Conservation (phyloP, 2,888 invertebrate genomes). For the Polydesmus complanatus region DNA sequence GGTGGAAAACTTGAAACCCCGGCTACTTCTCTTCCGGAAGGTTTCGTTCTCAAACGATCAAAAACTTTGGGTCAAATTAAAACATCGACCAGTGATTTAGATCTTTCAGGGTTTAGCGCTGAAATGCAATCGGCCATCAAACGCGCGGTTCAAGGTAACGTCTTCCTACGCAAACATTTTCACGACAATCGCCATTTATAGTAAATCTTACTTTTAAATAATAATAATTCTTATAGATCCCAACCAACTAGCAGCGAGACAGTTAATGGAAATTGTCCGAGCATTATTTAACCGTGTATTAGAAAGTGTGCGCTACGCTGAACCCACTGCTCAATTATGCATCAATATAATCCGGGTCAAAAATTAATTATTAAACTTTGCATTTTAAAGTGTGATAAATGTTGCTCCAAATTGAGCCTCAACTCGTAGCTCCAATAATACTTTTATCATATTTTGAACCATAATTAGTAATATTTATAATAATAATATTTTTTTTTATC, state of each 20-base stretch:
- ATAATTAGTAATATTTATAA: no score
- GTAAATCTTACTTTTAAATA: neutral
- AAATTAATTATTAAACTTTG: neutral
- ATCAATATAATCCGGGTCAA: conserved; percentile 54
- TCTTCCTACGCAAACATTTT: neutral
- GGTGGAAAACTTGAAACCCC: no score
- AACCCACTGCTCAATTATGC: conserved; percentile 71
- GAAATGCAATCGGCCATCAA: conserved; percentile 60
- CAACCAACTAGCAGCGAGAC: conserved; percentile 55
- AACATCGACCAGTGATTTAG: conserved; percentile 48
- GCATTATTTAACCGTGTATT: conserved; percentile 65
- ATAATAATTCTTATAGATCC: conserved; percentile 45
- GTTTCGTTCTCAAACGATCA: conserved; percentile 52
- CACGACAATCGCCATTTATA: neutral
- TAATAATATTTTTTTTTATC: neutral
- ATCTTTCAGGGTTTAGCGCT: conserved; percentile 57
- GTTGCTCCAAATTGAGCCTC: no score
- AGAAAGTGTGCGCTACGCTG: conserved; percentile 61
- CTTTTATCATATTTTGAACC: no score
- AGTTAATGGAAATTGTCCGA: conserved; percentile 71
- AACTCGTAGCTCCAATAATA: no score
- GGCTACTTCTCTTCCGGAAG: conserved; percentile 27
- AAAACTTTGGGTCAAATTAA: conserved; percentile 67
- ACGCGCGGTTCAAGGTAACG: conserved; percentile 56
- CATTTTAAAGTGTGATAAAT: no score